Percentiles rank a stretch among this genome's conserved stretches.
Conservation (phyloP, 1,140 invertebrate genomes). For the Drosophila murphyi region DNA sequence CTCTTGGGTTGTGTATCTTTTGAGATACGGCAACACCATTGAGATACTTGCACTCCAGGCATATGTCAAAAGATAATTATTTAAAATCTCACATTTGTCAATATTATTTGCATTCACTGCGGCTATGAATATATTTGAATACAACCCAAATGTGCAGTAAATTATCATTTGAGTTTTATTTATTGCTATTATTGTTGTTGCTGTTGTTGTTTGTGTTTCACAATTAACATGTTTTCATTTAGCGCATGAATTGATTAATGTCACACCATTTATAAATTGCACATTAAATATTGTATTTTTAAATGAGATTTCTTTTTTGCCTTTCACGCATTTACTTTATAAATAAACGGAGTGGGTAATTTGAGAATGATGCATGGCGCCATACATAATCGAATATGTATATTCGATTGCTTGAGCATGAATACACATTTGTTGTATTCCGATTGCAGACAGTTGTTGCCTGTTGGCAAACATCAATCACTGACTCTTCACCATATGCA, state of each 20-base stretch:
- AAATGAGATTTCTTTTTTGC: constrained; percentile 40
- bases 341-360: constrained; percentile 42
- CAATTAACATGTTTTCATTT: constrained; percentile 77
- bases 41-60: constrained; percentile 22
- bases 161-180: constrained; percentile 19
- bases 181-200: not conserved
- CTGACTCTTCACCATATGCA: constrained; percentile 8
- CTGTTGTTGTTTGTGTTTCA: constrained; percentile 25
- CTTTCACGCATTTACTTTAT: constrained; percentile 12
- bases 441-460: not conserved
- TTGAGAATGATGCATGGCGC: constrained; percentile 41
- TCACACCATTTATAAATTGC: constrained; percentile 59
- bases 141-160: constrained; percentile 43
- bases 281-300: constrained; percentile 58
- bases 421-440: not conserved
- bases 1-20: constrained; percentile 29
- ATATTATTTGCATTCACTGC: constrained; percentile 51
- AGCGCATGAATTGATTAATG: constrained; percentile 69
- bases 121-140: constrained; percentile 62
- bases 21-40: constrained; percentile 26
- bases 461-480: constrained; percentile 29
- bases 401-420: constrained; percentile 7
- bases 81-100: constrained; percentile 63
- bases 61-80: constrained; percentile 59
- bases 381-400: constrained; percentile 25